Conservation (phyloP, 1,140 invertebrate genomes). For the Rhyzopertha dominica region DNA sequence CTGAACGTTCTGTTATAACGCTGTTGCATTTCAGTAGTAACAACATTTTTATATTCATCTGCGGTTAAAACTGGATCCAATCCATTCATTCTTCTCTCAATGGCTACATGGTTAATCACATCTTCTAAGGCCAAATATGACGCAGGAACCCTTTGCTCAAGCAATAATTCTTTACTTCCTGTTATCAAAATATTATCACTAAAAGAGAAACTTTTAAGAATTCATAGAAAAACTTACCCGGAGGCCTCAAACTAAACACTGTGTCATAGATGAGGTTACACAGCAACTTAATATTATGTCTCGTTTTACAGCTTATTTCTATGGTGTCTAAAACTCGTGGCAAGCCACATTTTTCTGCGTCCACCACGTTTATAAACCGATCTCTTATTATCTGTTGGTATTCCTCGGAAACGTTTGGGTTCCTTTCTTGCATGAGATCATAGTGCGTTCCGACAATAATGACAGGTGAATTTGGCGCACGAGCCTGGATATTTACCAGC, state of each 20-base stretch:
- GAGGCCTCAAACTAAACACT: slow-evolving; percentile 84
- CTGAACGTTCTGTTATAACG: slow-evolving; percentile 68
- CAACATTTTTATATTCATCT: slow-evolving; percentile 73
- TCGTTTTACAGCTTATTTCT: slow-evolving; percentile 81
- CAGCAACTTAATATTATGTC: slow-evolving; percentile 86
- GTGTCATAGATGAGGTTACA: slow-evolving; percentile 92
- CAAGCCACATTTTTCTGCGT: slow-evolving; percentile 93
- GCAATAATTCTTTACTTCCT: slow-evolving; percentile 84
- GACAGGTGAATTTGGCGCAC: slow-evolving; percentile 90
- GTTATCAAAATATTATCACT: slow-evolving; percentile 13
- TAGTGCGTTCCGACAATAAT: slow-evolving; percentile 94
- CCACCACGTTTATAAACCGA: slow-evolving; percentile 86
- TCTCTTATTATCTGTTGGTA: slow-evolving; percentile 86
- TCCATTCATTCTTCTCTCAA: slow-evolving; percentile 59
- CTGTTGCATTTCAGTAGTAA: slow-evolving; percentile 64
- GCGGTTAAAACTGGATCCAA: slow-evolving; percentile 85
- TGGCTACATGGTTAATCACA: slow-evolving; percentile 74
- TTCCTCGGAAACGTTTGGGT: slow-evolving; percentile 70
- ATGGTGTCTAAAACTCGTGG: slow-evolving; percentile 91
- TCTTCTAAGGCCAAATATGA: slow-evolving; percentile 94
- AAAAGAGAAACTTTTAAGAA: slow-evolving; percentile 4
- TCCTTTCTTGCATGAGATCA: slow-evolving; percentile 76
- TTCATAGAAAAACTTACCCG: slow-evolving; percentile 50
- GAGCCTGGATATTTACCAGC: slow-evolving; percentile 91
- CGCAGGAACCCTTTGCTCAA: slow-evolving; percentile 93